A percentile compares a stretch with the other conserved stretches of the same genome.
phyloP scores from a whole-genome alignment of 2,797 vertebrate species.

The Sternotherus odoratus region DNA sequence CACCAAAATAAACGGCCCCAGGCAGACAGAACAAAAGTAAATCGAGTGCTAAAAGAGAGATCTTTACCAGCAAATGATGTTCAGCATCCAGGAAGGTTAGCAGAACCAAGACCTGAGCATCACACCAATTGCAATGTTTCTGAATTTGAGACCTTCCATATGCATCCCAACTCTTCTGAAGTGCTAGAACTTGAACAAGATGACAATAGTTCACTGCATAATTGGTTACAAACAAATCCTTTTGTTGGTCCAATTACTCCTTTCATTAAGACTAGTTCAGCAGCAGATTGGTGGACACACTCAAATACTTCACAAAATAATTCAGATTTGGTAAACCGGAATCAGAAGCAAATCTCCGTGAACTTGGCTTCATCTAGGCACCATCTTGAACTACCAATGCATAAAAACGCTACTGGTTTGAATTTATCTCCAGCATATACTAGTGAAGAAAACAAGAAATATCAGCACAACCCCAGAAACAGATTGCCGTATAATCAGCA shows the following conservation, averaged over 20 bases:
- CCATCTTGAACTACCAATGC: not conserved
- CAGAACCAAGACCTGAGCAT: not conserved
- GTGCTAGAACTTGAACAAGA: not conserved
- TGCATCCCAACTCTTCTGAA: not conserved
- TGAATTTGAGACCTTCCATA: not conserved
- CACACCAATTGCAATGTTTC: not conserved
- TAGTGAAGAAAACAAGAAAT: slow-evolving; percentile 15
- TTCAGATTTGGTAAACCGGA: slow-evolving; percentile 15
- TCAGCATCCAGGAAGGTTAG: not conserved
- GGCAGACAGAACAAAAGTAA: not conserved
- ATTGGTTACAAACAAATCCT: not conserved
- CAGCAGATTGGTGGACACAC: slow-evolving; percentile 61
- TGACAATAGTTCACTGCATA: not conserved
- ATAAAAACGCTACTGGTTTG: not conserved
- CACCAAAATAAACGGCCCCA: slow-evolving; percentile 30
- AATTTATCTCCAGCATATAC: not conserved
- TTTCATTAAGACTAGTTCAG: not conserved
- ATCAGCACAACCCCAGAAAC: not conserved
- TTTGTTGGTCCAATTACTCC: not conserved
- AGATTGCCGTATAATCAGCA: not conserved
- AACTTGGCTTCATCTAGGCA: not conserved
- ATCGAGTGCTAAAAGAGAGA: not conserved
- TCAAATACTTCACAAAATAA: slow-evolving; percentile 36
- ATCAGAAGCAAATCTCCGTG: slow-evolving; percentile 26
- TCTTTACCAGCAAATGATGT: not conserved